phyloP scores from a whole-genome alignment of 2,113 vertebrate genomes.

The Acrocephalus arundinaceus region DNA sequence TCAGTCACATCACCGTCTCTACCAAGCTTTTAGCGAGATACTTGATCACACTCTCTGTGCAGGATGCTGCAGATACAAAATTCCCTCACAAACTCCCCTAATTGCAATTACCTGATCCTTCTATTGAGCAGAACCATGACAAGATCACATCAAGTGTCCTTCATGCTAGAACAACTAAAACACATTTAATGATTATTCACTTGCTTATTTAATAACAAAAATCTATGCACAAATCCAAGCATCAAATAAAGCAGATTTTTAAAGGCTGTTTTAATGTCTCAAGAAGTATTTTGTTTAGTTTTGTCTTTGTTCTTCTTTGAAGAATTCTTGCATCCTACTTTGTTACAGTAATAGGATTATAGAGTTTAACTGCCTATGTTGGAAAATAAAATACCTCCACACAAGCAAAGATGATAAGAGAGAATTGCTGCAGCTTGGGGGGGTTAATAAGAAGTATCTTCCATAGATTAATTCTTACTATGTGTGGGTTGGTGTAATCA shows the following conservation, averaged over 20 bases:
- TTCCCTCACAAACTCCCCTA: not conserved
- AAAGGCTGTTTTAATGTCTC: not conserved
- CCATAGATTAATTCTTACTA: not conserved
- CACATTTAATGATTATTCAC: not conserved
- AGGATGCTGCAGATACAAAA: not conserved
- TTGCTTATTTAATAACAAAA: slow-evolving; percentile 14
- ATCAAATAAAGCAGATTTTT: not conserved
- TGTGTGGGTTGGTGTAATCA: not conserved
- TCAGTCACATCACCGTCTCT: not conserved
- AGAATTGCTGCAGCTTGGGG: not conserved
- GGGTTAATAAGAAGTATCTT: not conserved
- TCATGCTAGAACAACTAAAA: not conserved
- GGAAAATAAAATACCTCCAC: not conserved
- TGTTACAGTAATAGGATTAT: not conserved
- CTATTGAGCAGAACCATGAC: not conserved
- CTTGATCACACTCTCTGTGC: not conserved
- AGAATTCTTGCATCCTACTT: not conserved
- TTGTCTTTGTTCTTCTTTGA: not conserved
- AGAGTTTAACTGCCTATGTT: not conserved
- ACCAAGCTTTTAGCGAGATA: not conserved
- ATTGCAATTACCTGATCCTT: not conserved
- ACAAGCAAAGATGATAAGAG: not conserved
- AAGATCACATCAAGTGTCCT: not conserved
- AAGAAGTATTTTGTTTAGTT: not conserved
- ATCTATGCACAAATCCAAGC: not conserved